Base-by-base conservation (phyloP, 2,888 invertebrate species). In the Caenorhabditis panamensis region DNA sequence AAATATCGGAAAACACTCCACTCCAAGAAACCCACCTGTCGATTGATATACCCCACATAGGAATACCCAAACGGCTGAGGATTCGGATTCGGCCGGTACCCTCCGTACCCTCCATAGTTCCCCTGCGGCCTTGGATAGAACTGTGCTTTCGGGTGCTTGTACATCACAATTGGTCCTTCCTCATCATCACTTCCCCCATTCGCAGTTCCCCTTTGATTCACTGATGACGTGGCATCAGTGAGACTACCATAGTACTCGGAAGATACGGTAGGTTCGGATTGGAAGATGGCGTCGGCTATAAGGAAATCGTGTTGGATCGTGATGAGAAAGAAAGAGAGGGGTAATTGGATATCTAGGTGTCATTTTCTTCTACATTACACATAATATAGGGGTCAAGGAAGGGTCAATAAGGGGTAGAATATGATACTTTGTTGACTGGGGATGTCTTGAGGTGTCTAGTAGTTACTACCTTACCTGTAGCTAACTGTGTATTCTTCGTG, bases 31-130 rank as follows among this genome's bases (percentile, higher is more conserved):
- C 66, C 11, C 5, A 78, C 82, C 79, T 88, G 88, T 51, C 86
- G 81, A 69, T 89, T 87, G 28, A 89, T 83, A 56, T 89, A 89
- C 16, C 86, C 87, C n/a, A 87, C 82, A 62, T 89, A 89, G 9
- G 85, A 84, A 53, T 86, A 86, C 11, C 86, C 86, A 24, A 79
- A 73, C 11, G 82, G 82, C 53, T 53, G 71, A 2, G 80, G 75
- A 18, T 66, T 78, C 49, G 72, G 72, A 18, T 66, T 78, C 49
- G 72, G 72, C n/a, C 79, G 62, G 51, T 67, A 72, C 0, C 61
- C 61, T 24, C 79, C 79, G 56, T 69, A 77, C 0, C 64, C 64
- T 1, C 63, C 62, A n/a, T 78, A 62, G 44, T 77, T 77, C 3
- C 56, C 41, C 68, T 78, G 78, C 4, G 72, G 66, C 18, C 72